These are phyloP conservation scores for Xanthorhoe spadicearia DNA, from an alignment of 2,888 invertebrate genomes.

Conservation along the genomic window DNA sequence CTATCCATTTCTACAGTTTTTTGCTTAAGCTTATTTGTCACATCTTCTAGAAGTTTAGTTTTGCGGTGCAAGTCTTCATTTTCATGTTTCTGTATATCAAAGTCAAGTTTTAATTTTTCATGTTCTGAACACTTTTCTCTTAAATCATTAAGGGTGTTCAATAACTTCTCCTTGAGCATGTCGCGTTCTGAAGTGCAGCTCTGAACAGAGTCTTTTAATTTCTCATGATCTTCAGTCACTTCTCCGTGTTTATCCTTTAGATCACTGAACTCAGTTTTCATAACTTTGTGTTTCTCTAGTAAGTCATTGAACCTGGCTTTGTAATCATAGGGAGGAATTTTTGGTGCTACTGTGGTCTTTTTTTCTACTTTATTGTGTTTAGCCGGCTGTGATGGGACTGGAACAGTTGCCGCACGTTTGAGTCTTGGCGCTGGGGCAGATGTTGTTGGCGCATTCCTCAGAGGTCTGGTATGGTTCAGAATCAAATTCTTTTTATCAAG, in stretches of 20 bases:
- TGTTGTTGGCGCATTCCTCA: slow-evolving; percentile 51
- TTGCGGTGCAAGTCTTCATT: slow-evolving; percentile 74
- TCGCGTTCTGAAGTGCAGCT: slow-evolving; percentile 64
- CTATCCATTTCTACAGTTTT: slow-evolving; percentile 70
- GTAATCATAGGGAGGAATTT: slow-evolving; percentile 87
- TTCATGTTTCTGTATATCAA: slow-evolving; percentile 73
- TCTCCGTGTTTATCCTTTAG: slow-evolving; percentile 82
- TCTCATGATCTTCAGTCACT: slow-evolving; percentile 81
- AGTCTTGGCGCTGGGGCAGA: slow-evolving; percentile 63
- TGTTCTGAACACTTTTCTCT: slow-evolving; percentile 65
- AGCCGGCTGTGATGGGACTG: slow-evolving; percentile 58
- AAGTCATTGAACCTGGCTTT: slow-evolving; percentile 87
- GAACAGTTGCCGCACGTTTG: slow-evolving; percentile 71
- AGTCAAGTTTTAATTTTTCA: slow-evolving; percentile 72
- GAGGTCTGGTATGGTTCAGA: slow-evolving; percentile 73
- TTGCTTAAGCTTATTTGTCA: slow-evolving; percentile 70
- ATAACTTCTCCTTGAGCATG: slow-evolving; percentile 68
- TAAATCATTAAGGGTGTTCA: slow-evolving; percentile 67
- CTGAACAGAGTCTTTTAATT: slow-evolving; percentile 70
- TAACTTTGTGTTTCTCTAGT: slow-evolving; percentile 83
- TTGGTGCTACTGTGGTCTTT: slow-evolving; percentile 77
- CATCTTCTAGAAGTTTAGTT: slow-evolving; percentile 72
- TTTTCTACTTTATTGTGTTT: slow-evolving; percentile 71
- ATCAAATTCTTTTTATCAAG: slow-evolving; percentile 71
- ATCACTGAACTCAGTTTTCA: slow-evolving; percentile 81